phyloP scores from a whole-genome alignment of 2,888 invertebrate genomes.

The Sinopyrophorus schimmeli region DNA sequence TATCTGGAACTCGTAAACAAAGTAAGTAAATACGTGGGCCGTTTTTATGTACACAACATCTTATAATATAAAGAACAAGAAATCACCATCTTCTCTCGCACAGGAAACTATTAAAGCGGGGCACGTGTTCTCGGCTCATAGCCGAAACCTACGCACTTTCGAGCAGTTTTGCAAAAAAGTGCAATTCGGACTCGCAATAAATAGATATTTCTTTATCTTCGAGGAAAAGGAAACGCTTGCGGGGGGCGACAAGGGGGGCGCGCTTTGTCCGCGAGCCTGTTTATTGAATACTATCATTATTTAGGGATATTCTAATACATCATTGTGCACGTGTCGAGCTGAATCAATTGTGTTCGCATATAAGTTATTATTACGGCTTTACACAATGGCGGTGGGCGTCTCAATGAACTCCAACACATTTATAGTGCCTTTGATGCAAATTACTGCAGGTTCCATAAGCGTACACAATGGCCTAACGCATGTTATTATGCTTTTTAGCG shows the following conservation, averaged over 20 bases:
- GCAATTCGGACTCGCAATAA: too few relatives aligned
- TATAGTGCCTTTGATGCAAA: constrained; percentile 43
- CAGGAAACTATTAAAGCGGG: constrained; percentile 32
- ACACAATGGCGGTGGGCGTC: constrained; percentile 52
- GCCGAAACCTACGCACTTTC: constrained; percentile 37
- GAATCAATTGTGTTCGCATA: constrained; percentile 52
- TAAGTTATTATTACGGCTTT: constrained; percentile 48
- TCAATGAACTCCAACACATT: constrained; percentile 52
- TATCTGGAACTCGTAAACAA: constrained; percentile 35
- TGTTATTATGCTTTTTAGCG: constrained; percentile 38
- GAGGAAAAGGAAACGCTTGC: constrained; percentile 1
- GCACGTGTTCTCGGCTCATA: constrained; percentile 36
- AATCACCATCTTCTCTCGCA: constrained; percentile 31
- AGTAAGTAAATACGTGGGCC: constrained; percentile 31
- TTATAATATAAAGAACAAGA: constrained; percentile 26
- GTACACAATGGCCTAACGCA: constrained; percentile 42
- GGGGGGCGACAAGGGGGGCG: constrained; percentile 16
- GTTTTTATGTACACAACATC: constrained; percentile 30
- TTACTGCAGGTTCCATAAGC: constrained; percentile 37
- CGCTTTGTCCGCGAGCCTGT: constrained; percentile 15
- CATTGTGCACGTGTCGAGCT: constrained; percentile 54
- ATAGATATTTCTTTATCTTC: too few relatives aligned
- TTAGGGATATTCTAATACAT: constrained; percentile 54
- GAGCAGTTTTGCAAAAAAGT: constrained; percentile 8
- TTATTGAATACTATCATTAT: constrained; percentile 49